Conservation (phyloP, 2,888 invertebrate species). For the Heteromurus nitidus region DNA sequence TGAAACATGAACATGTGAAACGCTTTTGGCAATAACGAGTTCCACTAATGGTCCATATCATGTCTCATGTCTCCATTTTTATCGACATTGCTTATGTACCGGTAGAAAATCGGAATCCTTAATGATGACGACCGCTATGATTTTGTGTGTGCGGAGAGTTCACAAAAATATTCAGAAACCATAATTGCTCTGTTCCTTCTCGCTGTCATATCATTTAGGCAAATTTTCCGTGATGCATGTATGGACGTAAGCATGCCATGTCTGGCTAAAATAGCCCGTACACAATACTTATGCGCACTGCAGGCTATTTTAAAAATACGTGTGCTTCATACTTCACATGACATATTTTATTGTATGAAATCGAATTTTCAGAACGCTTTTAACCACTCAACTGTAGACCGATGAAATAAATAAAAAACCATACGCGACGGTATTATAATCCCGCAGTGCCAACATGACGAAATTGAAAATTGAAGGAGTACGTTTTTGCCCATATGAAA, state of each 20-base stretch:
- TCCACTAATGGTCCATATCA: constrained; percentile 11
- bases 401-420: constrained; percentile 33
- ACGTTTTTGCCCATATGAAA: not conserved
- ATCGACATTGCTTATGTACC: too few relatives aligned
- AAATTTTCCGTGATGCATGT: constrained; percentile 9
- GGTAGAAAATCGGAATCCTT: constrained; percentile 24
- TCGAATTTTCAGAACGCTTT: constrained; percentile 19
- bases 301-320: not conserved
- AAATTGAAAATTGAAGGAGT: not conserved
- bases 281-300: not conserved
- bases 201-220: constrained; percentile 25
- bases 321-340: not conserved
- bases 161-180: constrained; percentile 31
- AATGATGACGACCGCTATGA: constrained; percentile 25
- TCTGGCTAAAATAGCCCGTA: not conserved
- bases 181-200: constrained; percentile 18
- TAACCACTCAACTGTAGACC: constrained; percentile 5
- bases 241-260: too few relatives aligned
- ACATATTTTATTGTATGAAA: not conserved
- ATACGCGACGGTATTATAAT: constrained; percentile 6
- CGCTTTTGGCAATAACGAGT: constrained; percentile 17
- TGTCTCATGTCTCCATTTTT: not conserved
- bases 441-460: not conserved
- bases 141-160: constrained; percentile 18
- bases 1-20: constrained; percentile 7